Base-by-base conservation (phyloP, 2,113 vertebrate genomes). In the Phalacrocorax pelagicus region DNA sequence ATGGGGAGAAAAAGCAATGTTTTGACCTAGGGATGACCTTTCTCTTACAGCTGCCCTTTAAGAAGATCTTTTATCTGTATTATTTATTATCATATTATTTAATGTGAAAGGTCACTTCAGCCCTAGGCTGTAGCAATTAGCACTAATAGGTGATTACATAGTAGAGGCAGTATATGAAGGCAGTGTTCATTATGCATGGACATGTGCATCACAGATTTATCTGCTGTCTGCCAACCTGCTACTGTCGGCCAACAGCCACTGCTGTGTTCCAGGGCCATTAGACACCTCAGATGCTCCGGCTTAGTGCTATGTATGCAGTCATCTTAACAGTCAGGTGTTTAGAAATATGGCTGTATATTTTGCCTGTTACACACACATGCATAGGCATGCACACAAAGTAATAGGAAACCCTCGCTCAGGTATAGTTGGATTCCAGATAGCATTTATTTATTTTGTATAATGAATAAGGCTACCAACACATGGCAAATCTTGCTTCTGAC, bases 331-430 rank as follows among this genome's bases (percentile, higher is more conserved):
- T 30, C 57, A 58, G 78, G 62, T 11, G 34, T 26, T 14, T 8
- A 23, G 21, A 63, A 46, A 49, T 4, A 23, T 1, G 10, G 44
- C 65, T 57, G n/a, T 30, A 0, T 18, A 1, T 30, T 61, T n/a
- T 52, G n/a, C 44, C 88, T 34, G 12, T 57, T 52, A 8, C 21
- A 6, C 42, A 8, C 46, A 6, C 10, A 2, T 6, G 38, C 58
- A 38, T 0, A 4, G 57, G 49, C 1, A 1, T 46, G 12, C 6
- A 10, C 65, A 34, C 30, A 20, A 19, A 54, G 49, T 18, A 21
- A 8, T 5, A 44, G 40, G 58, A 54, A 67, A 34, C 30, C 46
- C 46, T 59, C 9, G 12, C 16, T 5, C 23, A 10, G 54, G 14
- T 46, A 10, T 2, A 15, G 46, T 0, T 75, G 71, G 52, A 32